A percentile compares a stretch with the other conserved stretches of the same genome.
Evolutionary conservation across 2,113 vertebrate species (phyloP).

Genomic region (Acanthochromis polyacanthus): DNA sequence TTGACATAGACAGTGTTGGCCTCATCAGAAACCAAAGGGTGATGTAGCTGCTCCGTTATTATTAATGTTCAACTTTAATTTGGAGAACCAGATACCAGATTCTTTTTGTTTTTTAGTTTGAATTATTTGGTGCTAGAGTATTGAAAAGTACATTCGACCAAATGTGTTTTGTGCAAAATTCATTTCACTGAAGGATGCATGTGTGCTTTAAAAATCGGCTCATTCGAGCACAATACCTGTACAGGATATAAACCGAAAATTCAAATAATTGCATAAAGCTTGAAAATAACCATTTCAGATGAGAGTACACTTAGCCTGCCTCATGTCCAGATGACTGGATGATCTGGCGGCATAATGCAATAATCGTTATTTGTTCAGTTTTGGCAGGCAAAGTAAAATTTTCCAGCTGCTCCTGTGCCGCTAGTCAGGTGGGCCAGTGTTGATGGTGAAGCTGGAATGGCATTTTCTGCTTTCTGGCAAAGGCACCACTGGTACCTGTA

Average conservation of each 20-base stretch:
- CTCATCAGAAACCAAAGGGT: not conserved
- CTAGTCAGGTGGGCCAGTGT: slow-evolving; percentile 59
- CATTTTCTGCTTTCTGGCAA: slow-evolving; percentile 42
- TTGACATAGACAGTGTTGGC: not conserved
- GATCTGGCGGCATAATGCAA: slow-evolving; percentile 33
- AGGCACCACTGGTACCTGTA: slow-evolving; percentile 43
- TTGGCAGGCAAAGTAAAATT: slow-evolving; percentile 57
- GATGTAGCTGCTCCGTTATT: not conserved
- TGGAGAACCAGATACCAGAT: not conserved
- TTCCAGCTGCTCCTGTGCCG: slow-evolving; percentile 57
- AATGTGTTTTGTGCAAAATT: not conserved
- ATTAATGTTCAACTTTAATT: slow-evolving; percentile 1
- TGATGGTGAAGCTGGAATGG: slow-evolving; percentile 55
- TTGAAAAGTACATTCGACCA: not conserved
- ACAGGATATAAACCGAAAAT: not conserved
- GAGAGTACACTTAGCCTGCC: slow-evolving; percentile 18
- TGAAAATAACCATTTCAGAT: slow-evolving; percentile 22
- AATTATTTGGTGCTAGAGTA: not conserved
- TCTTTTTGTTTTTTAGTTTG: not conserved
- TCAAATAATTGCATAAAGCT: not conserved
- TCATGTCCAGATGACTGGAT: slow-evolving; percentile 29
- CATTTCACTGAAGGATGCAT: not conserved
- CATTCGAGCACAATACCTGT: not conserved
- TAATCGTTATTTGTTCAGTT: slow-evolving; percentile 46
- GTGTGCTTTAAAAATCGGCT: not conserved